Percentiles rank a stretch among this genome's conserved stretches.
phyloP scores from a whole-genome alignment of 2,113 vertebrate species.

The Aspidoscelis tigris region DNA sequence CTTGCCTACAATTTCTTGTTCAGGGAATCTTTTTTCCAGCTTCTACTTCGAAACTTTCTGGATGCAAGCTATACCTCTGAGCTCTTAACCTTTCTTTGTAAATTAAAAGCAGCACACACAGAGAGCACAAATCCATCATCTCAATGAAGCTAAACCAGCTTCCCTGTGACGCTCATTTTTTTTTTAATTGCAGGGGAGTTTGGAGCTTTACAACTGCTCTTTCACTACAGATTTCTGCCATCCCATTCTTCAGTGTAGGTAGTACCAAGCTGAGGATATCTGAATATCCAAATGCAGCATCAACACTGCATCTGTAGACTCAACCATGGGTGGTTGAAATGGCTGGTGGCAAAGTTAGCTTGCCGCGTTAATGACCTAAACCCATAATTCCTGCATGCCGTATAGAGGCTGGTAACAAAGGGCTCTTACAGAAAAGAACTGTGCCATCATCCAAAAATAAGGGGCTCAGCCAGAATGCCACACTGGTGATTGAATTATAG shows the following conservation, averaged over 20 bases:
- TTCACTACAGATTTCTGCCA: not conserved
- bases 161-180: not conserved
- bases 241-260: not conserved
- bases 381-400: not conserved
- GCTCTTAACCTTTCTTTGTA: not conserved
- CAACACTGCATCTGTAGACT: not conserved
- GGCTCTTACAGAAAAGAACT: too few relatives aligned
- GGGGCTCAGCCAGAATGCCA: not conserved
- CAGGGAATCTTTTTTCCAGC: not conserved
- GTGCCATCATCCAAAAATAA: not conserved
- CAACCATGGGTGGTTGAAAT: not conserved
- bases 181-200: too few relatives aligned
- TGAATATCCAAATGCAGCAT: not conserved
- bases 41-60: not conserved
- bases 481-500: too few relatives aligned
- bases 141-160: not conserved
- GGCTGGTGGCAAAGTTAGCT: too few relatives aligned
- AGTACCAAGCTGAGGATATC: not conserved
- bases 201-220: too few relatives aligned
- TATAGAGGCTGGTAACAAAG: too few relatives aligned
- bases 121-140: too few relatives aligned
- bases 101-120: not conserved
- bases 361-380: not conserved
- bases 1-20: not conserved
- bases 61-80: not conserved